Evolutionary conservation across 2,113 vertebrate genomes (phyloP).

Genomic region (Ptychochromis oligacanthus): DNA sequence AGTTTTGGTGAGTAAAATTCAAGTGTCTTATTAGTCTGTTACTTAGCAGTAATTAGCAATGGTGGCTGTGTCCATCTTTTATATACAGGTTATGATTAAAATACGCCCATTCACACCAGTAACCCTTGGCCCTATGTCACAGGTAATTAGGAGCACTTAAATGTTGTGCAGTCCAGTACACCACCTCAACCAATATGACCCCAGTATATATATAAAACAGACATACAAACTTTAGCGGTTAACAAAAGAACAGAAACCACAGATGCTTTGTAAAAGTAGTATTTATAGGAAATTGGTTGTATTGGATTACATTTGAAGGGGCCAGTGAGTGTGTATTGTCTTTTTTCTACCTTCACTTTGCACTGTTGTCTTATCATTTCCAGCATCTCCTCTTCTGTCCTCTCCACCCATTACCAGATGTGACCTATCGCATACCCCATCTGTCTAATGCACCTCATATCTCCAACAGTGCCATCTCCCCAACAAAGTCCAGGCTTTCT

Average conservation of each 20-base stretch:
- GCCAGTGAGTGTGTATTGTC: not conserved
- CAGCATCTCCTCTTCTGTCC: not conserved
- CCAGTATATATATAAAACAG: not conserved
- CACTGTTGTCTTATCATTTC: not conserved
- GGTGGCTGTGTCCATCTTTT: no score
- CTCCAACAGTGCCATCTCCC: constrained; percentile 46
- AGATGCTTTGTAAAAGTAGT: not conserved
- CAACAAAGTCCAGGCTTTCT: constrained; percentile 32
- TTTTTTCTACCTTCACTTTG: not conserved
- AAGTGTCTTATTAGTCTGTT: no score
- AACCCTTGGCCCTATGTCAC: not conserved
- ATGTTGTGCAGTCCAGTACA: not conserved
- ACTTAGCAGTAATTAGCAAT: no score
- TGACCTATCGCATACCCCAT: constrained; percentile 70
- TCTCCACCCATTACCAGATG: constrained; percentile 61
- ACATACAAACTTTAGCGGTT: not conserved
- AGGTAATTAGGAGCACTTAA: not conserved
- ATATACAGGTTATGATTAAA: not conserved
- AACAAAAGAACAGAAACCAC: not conserved
- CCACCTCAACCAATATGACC: not conserved
- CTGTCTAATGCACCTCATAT: constrained; percentile 65
- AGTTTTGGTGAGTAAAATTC: no score
- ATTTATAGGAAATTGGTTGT: not conserved
- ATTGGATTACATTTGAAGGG: not conserved
- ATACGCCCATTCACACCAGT: no score